These are phyloP conservation scores for Gnathonemus echidnorhynchus DNA, from an alignment of 2,113 vertebrate species.

Conservation along the genomic window DNA sequence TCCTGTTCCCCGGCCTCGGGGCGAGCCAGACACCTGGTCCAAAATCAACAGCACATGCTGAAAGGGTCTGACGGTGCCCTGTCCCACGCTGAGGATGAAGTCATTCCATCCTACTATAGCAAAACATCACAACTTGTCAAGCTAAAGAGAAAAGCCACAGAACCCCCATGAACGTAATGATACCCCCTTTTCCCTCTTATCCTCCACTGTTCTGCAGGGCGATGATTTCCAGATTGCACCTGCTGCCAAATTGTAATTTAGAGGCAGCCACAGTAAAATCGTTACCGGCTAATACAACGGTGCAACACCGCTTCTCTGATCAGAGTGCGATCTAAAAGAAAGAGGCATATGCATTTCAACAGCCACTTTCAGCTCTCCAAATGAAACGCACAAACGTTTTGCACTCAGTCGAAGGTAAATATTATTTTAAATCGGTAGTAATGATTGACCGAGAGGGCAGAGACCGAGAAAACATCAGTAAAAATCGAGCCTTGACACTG, in stretches of 20 bases:
- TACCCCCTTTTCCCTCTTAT: neutral
- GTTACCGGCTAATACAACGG: constrained; percentile 26
- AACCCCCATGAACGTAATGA: constrained; percentile 14
- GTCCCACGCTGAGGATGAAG: constrained; percentile 34
- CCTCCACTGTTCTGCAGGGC: neutral
- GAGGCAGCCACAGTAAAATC: constrained; percentile 31
- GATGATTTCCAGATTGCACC: constrained; percentile 30
- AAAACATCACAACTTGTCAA: constrained; percentile 31
- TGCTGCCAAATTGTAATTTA: constrained; percentile 36
- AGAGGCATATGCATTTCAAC: constrained; percentile 6
- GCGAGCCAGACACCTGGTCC: constrained; percentile 36
- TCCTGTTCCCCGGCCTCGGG: constrained; percentile 22
- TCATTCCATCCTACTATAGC: constrained; percentile 31
- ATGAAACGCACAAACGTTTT: neutral
- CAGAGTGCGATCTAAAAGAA: constrained; percentile 7
- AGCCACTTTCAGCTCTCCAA: neutral
- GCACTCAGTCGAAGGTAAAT: neutral
- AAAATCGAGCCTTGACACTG: neutral
- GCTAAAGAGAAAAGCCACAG: constrained; percentile 32
- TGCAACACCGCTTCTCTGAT: constrained; percentile 7
- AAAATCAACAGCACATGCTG: constrained; percentile 43
- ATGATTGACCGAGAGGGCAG: neutral
- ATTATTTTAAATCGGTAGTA: neutral
- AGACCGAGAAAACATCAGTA: neutral
- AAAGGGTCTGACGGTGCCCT: constrained; percentile 18